These are phyloP conservation scores for Asbolus verrucosus DNA, from an alignment of 1,140 invertebrate species.

Conservation along the genomic window DNA sequence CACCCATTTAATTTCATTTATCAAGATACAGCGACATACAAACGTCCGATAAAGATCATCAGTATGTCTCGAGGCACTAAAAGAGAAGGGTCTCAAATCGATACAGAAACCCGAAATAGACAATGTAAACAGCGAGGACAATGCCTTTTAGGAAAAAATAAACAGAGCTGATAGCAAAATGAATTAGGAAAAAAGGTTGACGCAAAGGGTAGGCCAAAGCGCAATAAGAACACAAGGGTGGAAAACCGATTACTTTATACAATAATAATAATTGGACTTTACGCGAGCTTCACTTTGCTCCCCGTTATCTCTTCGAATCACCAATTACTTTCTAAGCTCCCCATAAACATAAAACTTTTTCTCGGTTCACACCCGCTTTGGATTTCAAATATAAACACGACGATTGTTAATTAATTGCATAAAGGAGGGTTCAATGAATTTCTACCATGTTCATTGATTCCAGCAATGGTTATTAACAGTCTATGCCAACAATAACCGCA, in stretches of 20 bases:
- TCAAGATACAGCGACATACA: conserved; percentile 17
- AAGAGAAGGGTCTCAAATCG: conserved; percentile 4
- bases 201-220: neutral
- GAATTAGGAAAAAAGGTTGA: neutral
- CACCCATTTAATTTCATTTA: conserved; percentile 29
- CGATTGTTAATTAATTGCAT: too few relatives aligned
- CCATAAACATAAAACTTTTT: neutral
- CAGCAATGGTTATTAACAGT: too few relatives aligned
- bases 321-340: neutral
- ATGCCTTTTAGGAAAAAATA: conserved; percentile 27
- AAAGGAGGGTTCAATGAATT: neutral
- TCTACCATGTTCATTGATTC: too few relatives aligned
- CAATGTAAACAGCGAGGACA: conserved; percentile 28
- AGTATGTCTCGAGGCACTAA: conserved; percentile 4
- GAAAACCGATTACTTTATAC: conserved; percentile 4
- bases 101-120: conserved; percentile 31
- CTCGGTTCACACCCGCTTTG: neutral
- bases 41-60: conserved; percentile 25
- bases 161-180: conserved; percentile 16
- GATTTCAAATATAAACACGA: too few relatives aligned
- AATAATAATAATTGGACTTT: conserved; percentile 14
- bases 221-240: too few relatives aligned
- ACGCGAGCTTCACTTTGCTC: neutral
- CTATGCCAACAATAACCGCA: too few relatives aligned
- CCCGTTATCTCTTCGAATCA: conserved; percentile 11